Conservation (phyloP, 1,140 invertebrate genomes). For the Phocides pigmalion region DNA sequence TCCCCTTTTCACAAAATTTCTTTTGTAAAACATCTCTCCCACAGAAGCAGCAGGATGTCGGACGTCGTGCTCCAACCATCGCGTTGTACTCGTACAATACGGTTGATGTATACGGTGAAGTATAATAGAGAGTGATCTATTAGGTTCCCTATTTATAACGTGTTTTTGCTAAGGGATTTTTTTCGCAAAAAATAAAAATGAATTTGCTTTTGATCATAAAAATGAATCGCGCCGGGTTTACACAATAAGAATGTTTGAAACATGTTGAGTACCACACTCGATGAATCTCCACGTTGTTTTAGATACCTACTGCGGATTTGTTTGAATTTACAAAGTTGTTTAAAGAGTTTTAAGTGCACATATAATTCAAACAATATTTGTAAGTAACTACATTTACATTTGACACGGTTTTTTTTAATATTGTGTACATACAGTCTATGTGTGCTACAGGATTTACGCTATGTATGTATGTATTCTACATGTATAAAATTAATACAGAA, state of each 20-base stretch:
- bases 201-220: constrained; percentile 1
- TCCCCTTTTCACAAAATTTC: constrained; percentile 28
- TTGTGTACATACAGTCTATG: no score
- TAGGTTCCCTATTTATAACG: not conserved
- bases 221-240: not conserved
- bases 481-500: no score
- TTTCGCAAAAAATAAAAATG: not conserved
- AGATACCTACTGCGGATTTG: not conserved
- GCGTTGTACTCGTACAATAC: constrained; percentile 14
- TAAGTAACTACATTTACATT: no score
- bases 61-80: constrained; percentile 10
- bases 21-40: constrained; percentile 23
- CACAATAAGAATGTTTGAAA: not conserved
- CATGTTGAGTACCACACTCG: not conserved
- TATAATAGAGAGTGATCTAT: not conserved
- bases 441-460: no score
- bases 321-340: no score
- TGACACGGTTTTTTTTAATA: no score
- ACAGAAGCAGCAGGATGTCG: constrained; percentile 21
- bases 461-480: no score
- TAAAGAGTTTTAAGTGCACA: no score
- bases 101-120: constrained; percentile 4
- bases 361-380: no score
- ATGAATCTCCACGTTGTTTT: not conserved
- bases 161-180: not conserved